Percentiles rank a stretch among this genome's conserved stretches.
phyloP scores from a whole-genome alignment of 2,113 vertebrate genomes.

The Xerus inauris region DNA sequence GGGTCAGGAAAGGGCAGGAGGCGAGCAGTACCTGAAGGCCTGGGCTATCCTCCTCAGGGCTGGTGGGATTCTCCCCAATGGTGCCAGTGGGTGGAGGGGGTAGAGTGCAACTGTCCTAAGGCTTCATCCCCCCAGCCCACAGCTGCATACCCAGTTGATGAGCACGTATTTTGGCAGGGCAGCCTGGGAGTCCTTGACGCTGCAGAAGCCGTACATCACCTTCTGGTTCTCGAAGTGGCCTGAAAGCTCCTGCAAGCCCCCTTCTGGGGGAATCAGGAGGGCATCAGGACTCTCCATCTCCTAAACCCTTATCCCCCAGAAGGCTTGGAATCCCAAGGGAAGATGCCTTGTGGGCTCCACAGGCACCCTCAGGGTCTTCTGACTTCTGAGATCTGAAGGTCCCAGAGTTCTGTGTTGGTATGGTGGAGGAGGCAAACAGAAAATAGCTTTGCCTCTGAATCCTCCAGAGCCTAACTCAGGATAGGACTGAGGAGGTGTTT shows the following conservation, averaged over 20 bases:
- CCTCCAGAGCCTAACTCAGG: not conserved
- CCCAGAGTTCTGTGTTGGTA: not conserved
- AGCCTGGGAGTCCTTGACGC: slow-evolving; percentile 94
- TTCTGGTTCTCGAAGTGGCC: slow-evolving; percentile 94
- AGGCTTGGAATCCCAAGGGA: not conserved
- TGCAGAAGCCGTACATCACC: slow-evolving; percentile 99
- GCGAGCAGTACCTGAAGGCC: not conserved
- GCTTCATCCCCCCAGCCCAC: not conserved
- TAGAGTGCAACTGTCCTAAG: not conserved
- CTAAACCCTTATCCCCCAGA: not conserved
- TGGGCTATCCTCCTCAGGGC: not conserved
- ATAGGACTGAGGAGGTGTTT: not conserved
- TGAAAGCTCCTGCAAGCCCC: slow-evolving; percentile 94
- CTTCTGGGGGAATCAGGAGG: slow-evolving; percentile 86
- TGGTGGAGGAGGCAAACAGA: not conserved
- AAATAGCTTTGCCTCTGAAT: not conserved
- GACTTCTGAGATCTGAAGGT: not conserved
- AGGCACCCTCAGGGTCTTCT: not conserved
- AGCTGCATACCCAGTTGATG: slow-evolving; percentile 96
- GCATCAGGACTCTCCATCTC: not conserved
- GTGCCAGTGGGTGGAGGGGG: not conserved
- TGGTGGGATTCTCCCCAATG: not conserved
- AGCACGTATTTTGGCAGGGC: slow-evolving; percentile 97
- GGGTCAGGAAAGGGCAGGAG: not conserved
- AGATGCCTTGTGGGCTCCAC: not conserved